Evolutionary conservation across 2,888 invertebrate species (phyloP), one percentile per base, ranked within the genome.

Genomic region (Charanyca ferruginea): DNA sequence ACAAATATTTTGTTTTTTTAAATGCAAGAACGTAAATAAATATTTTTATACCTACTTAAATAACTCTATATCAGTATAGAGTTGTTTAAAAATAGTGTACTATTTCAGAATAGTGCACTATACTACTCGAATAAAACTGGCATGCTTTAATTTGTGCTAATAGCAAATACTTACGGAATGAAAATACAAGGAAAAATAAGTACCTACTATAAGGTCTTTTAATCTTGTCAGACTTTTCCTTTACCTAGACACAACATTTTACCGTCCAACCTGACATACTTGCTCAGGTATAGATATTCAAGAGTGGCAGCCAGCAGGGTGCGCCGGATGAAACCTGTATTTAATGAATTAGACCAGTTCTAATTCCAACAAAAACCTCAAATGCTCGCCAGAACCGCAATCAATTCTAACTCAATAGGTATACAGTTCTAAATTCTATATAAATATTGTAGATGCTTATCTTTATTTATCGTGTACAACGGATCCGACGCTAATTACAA

Each of bases 181-280:
- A n/a, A 28, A 67, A 66, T 42, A 22, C 74, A 41, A 51, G 51
- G 16, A 55, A 35, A 47, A 51, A 66, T 59, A 42, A 66, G 54
- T 73, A 54, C 32, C 16, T n/a, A n/a, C n/a, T n/a, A 35, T 32
- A 9, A 45, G 44, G 16, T 41, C 44, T 23, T 18, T 11, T 47
- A 52, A 48, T 55, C 47, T 61, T 76, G 69, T 41, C 6, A 28
- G 22, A n/a, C 25, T 32, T 52, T 52, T 55, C 11, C 20, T 32
- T 20, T 9, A 16, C 18, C n/a, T 47, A 44, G 25, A 59, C 51
- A 66, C 32, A 53, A 53, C 9, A 47, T 55, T 22, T 59, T 48
- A 68, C 45, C 51, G 20, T n/a, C 16, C 8, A 22, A 41, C 9
- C 25, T n/a, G 42, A 25, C 52, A 25, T 18, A 18, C 18, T 42